Conservation (phyloP, 2,888 invertebrate genomes). For the Scotopteryx bipunctaria region DNA sequence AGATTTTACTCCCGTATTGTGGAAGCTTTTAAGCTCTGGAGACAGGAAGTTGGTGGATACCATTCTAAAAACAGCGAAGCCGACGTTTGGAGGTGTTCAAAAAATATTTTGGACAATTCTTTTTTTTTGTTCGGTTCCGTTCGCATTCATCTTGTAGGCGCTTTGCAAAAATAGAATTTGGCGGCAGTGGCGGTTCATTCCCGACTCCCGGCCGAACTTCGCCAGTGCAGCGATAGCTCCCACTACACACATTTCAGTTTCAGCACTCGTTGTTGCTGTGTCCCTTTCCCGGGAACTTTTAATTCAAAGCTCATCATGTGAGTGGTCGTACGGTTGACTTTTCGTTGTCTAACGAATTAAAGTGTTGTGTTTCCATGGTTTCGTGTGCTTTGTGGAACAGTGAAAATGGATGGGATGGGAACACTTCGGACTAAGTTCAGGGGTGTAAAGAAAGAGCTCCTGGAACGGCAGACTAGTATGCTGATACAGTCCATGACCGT, state of each 20-base stretch:
- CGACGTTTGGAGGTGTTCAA: slow-evolving; percentile 42
- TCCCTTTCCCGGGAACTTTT: slow-evolving; percentile 29
- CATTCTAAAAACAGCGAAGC: slow-evolving; percentile 40
- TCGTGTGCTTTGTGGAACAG: slow-evolving; percentile 44
- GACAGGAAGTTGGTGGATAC: slow-evolving; percentile 37
- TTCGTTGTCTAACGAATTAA: slow-evolving; percentile 19
- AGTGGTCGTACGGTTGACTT: slow-evolving; percentile 14
- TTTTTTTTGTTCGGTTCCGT: slow-evolving; percentile 69
- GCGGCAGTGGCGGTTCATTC: slow-evolving; percentile 73
- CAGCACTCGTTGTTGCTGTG: slow-evolving; percentile 34
- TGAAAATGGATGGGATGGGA: slow-evolving; percentile 80
- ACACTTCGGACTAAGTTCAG: slow-evolving; percentile 87
- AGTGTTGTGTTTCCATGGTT: slow-evolving; percentile 35
- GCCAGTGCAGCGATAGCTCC: slow-evolving; percentile 72
- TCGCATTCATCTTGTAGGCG: slow-evolving; percentile 75
- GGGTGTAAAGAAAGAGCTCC: slow-evolving; percentile 89
- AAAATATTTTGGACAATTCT: slow-evolving; percentile 58
- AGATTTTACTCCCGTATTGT: slow-evolving; percentile 5
- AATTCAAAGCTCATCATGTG: slow-evolving; percentile 25
- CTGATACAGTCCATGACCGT: slow-evolving; percentile 92
- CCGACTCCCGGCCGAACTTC: slow-evolving; percentile 66
- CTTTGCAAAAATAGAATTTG: slow-evolving; percentile 82
- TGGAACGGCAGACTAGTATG: slow-evolving; percentile 88
- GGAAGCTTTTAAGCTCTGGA: slow-evolving; percentile 19
- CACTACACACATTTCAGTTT: slow-evolving; percentile 63